phyloP scores from a whole-genome alignment of 2,888 invertebrate genomes.

The Drosophila limbata region DNA sequence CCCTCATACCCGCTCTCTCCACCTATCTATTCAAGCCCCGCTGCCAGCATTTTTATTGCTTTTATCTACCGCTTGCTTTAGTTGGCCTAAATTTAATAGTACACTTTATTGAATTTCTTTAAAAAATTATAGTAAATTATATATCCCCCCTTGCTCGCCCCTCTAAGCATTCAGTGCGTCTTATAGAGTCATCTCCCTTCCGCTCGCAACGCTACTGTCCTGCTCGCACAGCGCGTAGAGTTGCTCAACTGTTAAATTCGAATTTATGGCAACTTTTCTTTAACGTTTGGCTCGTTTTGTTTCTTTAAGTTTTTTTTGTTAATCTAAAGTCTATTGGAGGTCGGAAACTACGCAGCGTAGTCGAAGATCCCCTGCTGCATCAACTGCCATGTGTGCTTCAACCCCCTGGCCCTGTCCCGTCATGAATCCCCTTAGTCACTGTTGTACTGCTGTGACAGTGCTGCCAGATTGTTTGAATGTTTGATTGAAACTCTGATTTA shows the following conservation, averaged over 20 bases:
- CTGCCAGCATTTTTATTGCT: conserved; percentile 9
- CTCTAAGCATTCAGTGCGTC: background rate
- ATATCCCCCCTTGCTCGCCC: background rate
- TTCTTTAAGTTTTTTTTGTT: conserved; percentile 5
- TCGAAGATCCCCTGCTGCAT: conserved; percentile 41
- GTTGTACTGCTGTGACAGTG: background rate
- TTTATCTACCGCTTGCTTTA: conserved; percentile 1
- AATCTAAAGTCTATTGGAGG: conserved; percentile 14
- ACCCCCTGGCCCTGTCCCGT: conserved; percentile 2
- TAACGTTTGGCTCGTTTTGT: conserved; percentile 12
- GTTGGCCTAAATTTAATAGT: background rate
- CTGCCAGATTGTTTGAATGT: conserved; percentile 32
- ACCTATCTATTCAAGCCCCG: conserved; percentile 1
- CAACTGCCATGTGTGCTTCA: conserved; percentile 16
- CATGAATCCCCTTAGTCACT: background rate
- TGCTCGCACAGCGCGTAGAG: conserved; percentile 25
- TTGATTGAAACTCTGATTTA: background rate
- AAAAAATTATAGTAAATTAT: conserved; percentile 6
- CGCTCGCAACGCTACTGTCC: conserved; percentile 1
- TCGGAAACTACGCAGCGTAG: background rate
- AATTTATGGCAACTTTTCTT: conserved; percentile 45
- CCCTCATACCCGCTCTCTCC: background rate
- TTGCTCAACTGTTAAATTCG: conserved; percentile 34
- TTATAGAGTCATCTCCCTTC: conserved; percentile 37
- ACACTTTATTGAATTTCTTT: conserved; percentile 2